Conservation (phyloP, 2,888 invertebrate genomes). For the Xestia xanthographa region DNA sequence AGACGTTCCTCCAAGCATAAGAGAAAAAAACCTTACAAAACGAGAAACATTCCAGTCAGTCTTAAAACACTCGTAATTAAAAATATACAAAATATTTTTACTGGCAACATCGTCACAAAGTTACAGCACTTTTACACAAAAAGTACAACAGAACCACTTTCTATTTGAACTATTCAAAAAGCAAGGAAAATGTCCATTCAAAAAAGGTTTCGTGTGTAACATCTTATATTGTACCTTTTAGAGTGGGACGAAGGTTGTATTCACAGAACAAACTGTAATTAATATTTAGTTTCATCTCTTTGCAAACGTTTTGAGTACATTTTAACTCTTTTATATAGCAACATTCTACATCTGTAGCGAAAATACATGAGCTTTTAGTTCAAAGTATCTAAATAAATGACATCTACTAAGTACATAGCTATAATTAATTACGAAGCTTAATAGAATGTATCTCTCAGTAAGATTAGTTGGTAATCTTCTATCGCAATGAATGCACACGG, state of each 20-base stretch:
- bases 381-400: neutral
- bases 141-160: constrained; percentile 15
- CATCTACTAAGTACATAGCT: neutral
- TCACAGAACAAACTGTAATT: constrained; percentile 63
- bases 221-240: constrained; percentile 48
- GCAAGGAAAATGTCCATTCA: constrained; percentile 32
- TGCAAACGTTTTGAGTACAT: constrained; percentile 19
- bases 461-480: neutral
- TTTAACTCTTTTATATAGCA: constrained; percentile 10
- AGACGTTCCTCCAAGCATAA: neutral
- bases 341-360: neutral
- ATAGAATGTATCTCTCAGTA: neutral
- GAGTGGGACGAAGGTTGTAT: constrained; percentile 57
- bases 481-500: neutral
- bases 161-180: constrained; percentile 46
- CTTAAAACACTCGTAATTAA: constrained; percentile 31
- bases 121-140: constrained; percentile 31
- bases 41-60: constrained; percentile 1
- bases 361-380: neutral
- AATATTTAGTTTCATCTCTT: constrained; percentile 67
- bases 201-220: constrained; percentile 46
- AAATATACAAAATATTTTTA: constrained; percentile 31
- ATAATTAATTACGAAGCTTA: neutral
- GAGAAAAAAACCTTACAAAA: neutral
- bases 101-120: constrained; percentile 11